Base-by-base conservation (phyloP, 2,888 invertebrate species). In the Leucophenga montana region DNA sequence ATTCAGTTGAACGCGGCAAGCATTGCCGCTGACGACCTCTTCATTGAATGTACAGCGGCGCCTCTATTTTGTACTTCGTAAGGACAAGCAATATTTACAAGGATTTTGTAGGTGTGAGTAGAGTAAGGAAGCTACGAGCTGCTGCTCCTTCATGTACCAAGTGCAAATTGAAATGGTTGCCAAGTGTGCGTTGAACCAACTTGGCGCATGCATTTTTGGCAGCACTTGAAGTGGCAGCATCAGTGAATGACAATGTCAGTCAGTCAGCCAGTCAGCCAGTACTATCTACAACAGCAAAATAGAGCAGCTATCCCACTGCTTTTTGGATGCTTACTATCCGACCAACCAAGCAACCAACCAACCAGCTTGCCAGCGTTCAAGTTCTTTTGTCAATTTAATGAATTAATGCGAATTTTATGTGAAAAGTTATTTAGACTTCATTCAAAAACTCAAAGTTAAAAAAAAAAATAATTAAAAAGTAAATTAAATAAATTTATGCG, bases 361-460 rank as follows among this genome's bases (percentile, higher is more conserved):
- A 8, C 9, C 39, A 39, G 39, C 39, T 11, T 11, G 39, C 39
- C 39, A 39, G 39, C 39, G 39, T 39, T 39, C 39, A 39, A 39
- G 56, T 56, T 80, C 79, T 83, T 78, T 84, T 84, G 84, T 84
- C 84, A 84, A 84, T 79, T 82, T 81, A 82, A 82, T 82, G 82
- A 82, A 82, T 80, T 83, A 84, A 82, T 82, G 83, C 77, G 82
- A 74, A 84, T 82, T 82, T 82, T 84, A 84, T 82, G 82, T 78
- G 83, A 76, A 83, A 82, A 82, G 83, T 82, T 82, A 71, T 68
- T 71, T 57, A 69, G 64, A 67, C 48, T 64, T 64, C 54, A 67
- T 66, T 31, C 4, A 33, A 56, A 50, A 22, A 50, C 3, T n/a
- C 66, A 62, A 61, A 54, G 18, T 48, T 9, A 20, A 56, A 44